Conservation (phyloP, 2,113 vertebrate species). For the Rhinolophus sinicus region DNA sequence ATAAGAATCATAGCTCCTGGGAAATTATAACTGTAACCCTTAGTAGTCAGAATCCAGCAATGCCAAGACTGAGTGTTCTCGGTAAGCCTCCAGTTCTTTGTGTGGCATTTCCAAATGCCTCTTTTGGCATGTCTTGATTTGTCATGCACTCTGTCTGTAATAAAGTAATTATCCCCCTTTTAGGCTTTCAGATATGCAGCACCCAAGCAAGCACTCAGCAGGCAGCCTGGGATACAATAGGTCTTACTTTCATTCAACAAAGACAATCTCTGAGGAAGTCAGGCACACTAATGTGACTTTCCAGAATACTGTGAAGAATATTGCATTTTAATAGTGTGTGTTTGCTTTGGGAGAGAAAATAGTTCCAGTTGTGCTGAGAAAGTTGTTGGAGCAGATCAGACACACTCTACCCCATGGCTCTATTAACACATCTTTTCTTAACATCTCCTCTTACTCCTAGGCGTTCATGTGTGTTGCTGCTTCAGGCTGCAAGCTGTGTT, state of each 20-base stretch:
- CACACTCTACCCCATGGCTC: constrained; percentile 66
- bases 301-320: constrained; percentile 38
- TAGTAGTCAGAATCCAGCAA: neutral
- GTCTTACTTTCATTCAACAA: neutral
- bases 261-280: neutral
- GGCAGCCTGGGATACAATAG: neutral
- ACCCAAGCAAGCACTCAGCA: neutral
- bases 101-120: neutral
- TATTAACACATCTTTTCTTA: constrained; percentile 19
- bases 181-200: neutral
- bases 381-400: constrained; percentile 68
- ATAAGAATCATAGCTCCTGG: neutral
- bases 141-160: neutral
- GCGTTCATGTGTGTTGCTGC: rapidly evolving
- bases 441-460: neutral
- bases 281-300: neutral
- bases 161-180: neutral
- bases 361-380: constrained; percentile 59
- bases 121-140: neutral
- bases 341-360: constrained; percentile 60
- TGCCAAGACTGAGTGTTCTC: neutral
- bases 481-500: neutral
- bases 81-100: neutral
- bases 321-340: constrained; percentile 54
- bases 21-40: neutral